A percentile compares a stretch with the other conserved stretches of the same genome.
These are phyloP conservation scores for Apogon hyalosoma DNA, from an alignment of 2,797 vertebrate genomes.

Conservation along the genomic window DNA sequence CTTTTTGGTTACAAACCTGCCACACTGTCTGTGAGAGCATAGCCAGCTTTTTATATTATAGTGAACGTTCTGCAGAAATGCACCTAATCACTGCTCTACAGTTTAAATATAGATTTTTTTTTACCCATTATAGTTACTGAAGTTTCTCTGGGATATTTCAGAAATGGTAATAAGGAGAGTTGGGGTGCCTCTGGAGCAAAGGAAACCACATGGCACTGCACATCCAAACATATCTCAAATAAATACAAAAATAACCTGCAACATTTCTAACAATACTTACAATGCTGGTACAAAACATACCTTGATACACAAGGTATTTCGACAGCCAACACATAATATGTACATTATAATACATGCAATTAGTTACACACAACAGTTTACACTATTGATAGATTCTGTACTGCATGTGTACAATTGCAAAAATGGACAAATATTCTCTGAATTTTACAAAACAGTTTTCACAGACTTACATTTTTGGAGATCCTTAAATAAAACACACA, in stretches of 20 bases:
- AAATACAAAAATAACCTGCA: conserved; percentile 90
- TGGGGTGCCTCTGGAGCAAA: conserved; percentile 67
- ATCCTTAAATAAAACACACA: conserved; percentile 79
- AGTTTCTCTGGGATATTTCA: conserved; percentile 8
- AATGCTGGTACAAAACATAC: conserved; percentile 93
- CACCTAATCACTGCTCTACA: conserved; percentile 8
- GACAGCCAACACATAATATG: conserved; percentile 88
- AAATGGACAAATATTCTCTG: conserved; percentile 82
- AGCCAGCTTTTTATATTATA: not conserved
- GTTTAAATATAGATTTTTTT: conserved; percentile 16
- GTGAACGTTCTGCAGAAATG: not conserved
- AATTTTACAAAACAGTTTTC: conserved; percentile 89
- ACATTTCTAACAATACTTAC: conserved; percentile 92
- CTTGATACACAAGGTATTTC: conserved; percentile 90
- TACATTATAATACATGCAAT: conserved; percentile 94
- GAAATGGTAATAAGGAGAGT: conserved; percentile 19
- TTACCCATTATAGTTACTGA: conserved; percentile 5
- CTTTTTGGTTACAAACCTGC: conserved; percentile 29
- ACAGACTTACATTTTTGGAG: conserved; percentile 84
- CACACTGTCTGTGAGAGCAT: conserved; percentile 1
- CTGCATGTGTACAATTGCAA: conserved; percentile 87
- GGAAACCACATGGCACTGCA: conserved; percentile 87
- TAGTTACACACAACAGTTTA: conserved; percentile 84
- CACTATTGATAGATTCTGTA: conserved; percentile 69
- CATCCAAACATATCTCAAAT: conserved; percentile 77